These are phyloP conservation scores for Rugalucina vietnamica DNA, from an alignment of 2,888 invertebrate species.

Conservation along the genomic window DNA sequence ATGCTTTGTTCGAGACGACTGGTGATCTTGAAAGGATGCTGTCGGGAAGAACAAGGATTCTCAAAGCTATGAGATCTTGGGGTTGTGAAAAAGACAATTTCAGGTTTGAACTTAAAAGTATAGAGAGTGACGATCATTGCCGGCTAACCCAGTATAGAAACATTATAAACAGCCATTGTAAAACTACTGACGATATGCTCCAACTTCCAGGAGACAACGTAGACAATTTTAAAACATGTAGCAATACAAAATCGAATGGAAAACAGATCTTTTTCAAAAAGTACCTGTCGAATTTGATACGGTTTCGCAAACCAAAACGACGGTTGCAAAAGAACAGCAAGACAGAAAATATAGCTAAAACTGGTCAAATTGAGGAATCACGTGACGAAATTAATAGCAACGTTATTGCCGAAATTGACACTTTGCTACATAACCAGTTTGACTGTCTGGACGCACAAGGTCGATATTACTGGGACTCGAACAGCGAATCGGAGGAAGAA, in stretches of 20 bases:
- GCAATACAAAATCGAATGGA: background rate
- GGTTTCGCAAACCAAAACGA: background rate
- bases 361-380: too few relatives aligned
- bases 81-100: conserved; percentile 43
- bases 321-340: too few relatives aligned
- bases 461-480: background rate
- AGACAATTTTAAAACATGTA: too few relatives aligned
- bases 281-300: background rate
- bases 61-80: conserved; percentile 43
- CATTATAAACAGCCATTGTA: too few relatives aligned
- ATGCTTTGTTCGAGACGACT: conserved; percentile 38
- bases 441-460: background rate
- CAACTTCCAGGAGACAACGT: too few relatives aligned
- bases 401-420: too few relatives aligned
- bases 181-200: too few relatives aligned
- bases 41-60: conserved; percentile 20
- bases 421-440: background rate
- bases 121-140: background rate
- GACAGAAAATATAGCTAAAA: too few relatives aligned
- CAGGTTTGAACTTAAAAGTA: conserved; percentile 20
- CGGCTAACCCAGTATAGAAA: too few relatives aligned
- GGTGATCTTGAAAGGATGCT: conserved; percentile 27
- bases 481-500: background rate
- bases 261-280: background rate
- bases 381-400: too few relatives aligned